Evolutionary conservation across 2,888 invertebrate species (phyloP), one percentile per base, ranked within the genome.

Genomic region (Augiades crinisus): DNA sequence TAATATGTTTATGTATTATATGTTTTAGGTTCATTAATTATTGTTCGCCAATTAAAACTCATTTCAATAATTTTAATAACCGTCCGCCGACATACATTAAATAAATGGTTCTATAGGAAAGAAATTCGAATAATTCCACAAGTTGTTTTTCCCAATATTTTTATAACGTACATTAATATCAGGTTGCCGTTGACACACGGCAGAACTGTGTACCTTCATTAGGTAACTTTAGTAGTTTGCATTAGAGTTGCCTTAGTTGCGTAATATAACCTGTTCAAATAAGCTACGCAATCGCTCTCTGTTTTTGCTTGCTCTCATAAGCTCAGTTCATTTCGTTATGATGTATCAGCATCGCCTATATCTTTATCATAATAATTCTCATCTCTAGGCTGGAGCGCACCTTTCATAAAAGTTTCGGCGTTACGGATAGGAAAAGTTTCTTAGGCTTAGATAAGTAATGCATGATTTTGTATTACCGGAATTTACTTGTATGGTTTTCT

Each of bases 201-300:
- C 37, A 22, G 12, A 51, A 44, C 30, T 44, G 36, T 50, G 43
- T 54, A 49, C 59, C 58, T 57, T 58, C 58, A 62, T 61, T 58
- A 54, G 51, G 47, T 55, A 60, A 62, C 56, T 61, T 58, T 47
- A 53, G 45, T 41, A 56, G 57, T 60, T 58, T 56, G 53, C 53
- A 54, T 57, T 51, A 5, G 55, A 61, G 59, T 55, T 62, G 56
- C 57, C 53, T 55, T 55, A 59, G 50, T 58, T 55, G 58, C 58
- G 58, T 61, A 58, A 62, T 61, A 57, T 53, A 49, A 51, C 47
- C 55, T 60, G 58, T 60, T 58, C 55, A 57, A 61, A 61, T 57
- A 60, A 53, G 51, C 56, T 49, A 50, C 50, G 50, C 50, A 51
- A 44, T 33, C 53, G 43, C 34, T 58, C 49, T 60, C 57, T 57